Evolutionary conservation across 2,888 invertebrate species (phyloP).

Genomic region (Aethes cnicana): DNA sequence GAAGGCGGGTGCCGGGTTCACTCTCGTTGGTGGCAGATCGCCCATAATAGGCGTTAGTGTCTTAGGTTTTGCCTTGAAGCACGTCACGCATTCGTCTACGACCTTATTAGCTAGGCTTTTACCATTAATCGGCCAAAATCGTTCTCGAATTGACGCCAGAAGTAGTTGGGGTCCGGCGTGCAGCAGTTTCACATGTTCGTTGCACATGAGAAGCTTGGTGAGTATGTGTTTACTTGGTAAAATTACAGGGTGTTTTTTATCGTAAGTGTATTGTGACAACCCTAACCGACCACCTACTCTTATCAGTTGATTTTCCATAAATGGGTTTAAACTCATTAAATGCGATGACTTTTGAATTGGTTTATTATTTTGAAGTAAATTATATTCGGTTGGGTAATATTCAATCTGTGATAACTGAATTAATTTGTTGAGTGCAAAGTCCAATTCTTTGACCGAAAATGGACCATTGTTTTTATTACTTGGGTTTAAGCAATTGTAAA

Average conservation of each 20-base stretch:
- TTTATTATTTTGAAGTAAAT: not conserved
- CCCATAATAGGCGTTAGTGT: too few relatives aligned
- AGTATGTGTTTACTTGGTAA: not conserved
- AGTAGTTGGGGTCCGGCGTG: slow-evolving; percentile 5
- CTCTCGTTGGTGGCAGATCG: too few relatives aligned
- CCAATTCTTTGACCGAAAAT: not conserved
- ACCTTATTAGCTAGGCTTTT: not conserved
- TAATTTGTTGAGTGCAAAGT: not conserved
- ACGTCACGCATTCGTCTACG: not conserved
- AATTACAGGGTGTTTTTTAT: slow-evolving; percentile 7
- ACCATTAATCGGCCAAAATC: not conserved
- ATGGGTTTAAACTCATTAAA: not conserved
- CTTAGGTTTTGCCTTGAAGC: slow-evolving; percentile 5
- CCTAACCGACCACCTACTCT: not conserved
- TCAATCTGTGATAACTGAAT: not conserved
- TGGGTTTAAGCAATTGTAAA: not conserved
- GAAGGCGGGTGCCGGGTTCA: too few relatives aligned
- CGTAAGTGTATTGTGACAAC: not conserved
- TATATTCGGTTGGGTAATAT: not conserved
- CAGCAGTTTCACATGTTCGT: not conserved
- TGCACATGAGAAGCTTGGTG: not conserved
- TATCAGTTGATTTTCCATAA: not conserved
- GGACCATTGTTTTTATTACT: not conserved
- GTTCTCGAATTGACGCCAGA: not conserved
- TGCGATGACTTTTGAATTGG: not conserved